Evolutionary conservation across 2,797 vertebrate genomes (phyloP), one percentile per base, ranked within the genome.

Genomic region (Phaenicophaeus curvirostris): DNA sequence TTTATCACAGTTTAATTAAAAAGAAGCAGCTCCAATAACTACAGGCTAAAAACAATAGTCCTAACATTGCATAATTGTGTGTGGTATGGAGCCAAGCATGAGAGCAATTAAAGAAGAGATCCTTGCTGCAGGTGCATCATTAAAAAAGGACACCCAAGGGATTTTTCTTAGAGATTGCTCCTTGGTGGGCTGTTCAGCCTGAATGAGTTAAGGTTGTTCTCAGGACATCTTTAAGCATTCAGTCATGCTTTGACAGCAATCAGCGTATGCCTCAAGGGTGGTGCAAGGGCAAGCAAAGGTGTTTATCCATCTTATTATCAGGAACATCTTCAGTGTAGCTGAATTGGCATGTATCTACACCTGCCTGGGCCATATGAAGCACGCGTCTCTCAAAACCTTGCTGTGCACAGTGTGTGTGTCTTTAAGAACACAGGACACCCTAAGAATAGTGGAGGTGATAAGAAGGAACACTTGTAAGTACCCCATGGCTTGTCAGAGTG

Each of bases 21-120:
- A 13, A 74, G 50, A 37, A 55, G 2, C 54, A 51, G 31, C 42
- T 51, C 50, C 9, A 28, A 30, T 31, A 44, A 50, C 39, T 11
- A n/a, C 20, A 51, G 18, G 25, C 19, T 1, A 6, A 66, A 68
- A 37, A 33, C 39, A 31, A 10, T 19, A 27, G 41, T 42, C 42
- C 37, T 51, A 39, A 37, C 28, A 39, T 30, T 39, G n/a, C 23
- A 1, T 18, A 63, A 44, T 11, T 0, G 0, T 7, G 14, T n/a
- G 12, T 21, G 50, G 14, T 5, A 15, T 5, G 24, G 62, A 75
- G 37, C 51, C 62, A 31, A 57, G 14, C 0, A 1, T 5, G 63
- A 51, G 18, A 44, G 37, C 24, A 19, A 31, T 33, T 39, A 31
- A 30, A 33, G 87, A 58, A 8, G 42, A 35, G 13, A 14, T 44